phyloP scores from a whole-genome alignment of 2,113 vertebrate genomes.

The Lathamus discolor region DNA sequence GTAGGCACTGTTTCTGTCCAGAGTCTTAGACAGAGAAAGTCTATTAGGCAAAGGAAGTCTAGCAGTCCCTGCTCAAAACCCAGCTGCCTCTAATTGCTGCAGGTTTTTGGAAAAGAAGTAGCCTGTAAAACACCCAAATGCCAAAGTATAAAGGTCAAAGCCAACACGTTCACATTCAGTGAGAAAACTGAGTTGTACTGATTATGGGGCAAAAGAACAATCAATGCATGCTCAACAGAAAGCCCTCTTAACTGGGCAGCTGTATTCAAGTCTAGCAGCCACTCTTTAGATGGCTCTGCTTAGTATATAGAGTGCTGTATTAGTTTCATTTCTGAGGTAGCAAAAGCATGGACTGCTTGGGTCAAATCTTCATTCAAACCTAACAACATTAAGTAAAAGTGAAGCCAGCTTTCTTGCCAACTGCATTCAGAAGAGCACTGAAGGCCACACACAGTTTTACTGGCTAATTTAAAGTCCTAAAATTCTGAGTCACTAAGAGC shows the following conservation, averaged over 20 bases:
- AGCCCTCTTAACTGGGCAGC: not conserved
- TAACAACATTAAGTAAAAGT: not conserved
- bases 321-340: not conserved
- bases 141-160: not conserved
- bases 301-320: not conserved
- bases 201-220: not conserved
- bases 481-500: not conserved
- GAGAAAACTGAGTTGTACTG: not conserved
- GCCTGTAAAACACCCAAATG: not conserved
- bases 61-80: not conserved
- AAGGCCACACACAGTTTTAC: not conserved
- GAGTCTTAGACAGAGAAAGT: not conserved
- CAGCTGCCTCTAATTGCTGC: not conserved
- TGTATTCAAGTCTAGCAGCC: not conserved
- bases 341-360: not conserved
- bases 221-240: not conserved
- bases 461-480: not conserved
- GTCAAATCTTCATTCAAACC: not conserved
- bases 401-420: not conserved
- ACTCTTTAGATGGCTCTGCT: not conserved
- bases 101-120: not conserved
- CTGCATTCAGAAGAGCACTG: not conserved
- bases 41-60: not conserved
- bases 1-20: not conserved
- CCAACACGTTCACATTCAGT: not conserved